Base-by-base conservation (phyloP, 2,888 invertebrate genomes). In the Cepaea hortensis region DNA sequence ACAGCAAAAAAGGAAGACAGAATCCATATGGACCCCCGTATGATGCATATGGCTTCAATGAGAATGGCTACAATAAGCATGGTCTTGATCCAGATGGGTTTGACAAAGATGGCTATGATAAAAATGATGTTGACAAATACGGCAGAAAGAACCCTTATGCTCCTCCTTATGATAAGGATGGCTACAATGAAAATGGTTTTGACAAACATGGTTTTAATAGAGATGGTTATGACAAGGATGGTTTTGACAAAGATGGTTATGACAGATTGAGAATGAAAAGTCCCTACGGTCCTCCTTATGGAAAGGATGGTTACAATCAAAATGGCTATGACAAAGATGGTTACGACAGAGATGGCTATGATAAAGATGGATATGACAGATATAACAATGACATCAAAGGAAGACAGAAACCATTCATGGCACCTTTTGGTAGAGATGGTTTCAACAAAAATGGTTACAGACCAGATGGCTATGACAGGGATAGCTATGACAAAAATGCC, bases 51-150 rank as follows among this genome's bases (percentile, higher is more conserved):
- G 77, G 77, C 11, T 77, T 77, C 55, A 77, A 77, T 55, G 77
- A 77, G 1, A 77, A 77, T 77, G 77, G 77, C 55, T 77, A 62
- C 15, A 79, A 79, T 35, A 79, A 79, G 62, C 79, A 79, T 79
- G 79, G 79, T 35, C 79, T 89, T 87, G 84, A 87, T 87, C 85
- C 82, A 86, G 76, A 89, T 35, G 85, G 88, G 23, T 84, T 87
- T 61, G 88, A 88, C 61, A 87, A 87, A 79, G 88, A 85, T 62
- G 89, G 89, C 13, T 79, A 79, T 35, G 62, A 79, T 62, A 79
- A 62, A 62, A n/a, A 79, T 23, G 79, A 79, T 62, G 35, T 62
- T 35, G 79, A 79, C 62, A 79, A 4, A 61, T 62, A 79, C 62
- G 62, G 62, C 3, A 79, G 79, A 7, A 35, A 61, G 23, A 79